Evolutionary conservation across 1,140 invertebrate species (phyloP), one percentile per base, ranked within the genome.

Genomic region (Dryas iulia): DNA sequence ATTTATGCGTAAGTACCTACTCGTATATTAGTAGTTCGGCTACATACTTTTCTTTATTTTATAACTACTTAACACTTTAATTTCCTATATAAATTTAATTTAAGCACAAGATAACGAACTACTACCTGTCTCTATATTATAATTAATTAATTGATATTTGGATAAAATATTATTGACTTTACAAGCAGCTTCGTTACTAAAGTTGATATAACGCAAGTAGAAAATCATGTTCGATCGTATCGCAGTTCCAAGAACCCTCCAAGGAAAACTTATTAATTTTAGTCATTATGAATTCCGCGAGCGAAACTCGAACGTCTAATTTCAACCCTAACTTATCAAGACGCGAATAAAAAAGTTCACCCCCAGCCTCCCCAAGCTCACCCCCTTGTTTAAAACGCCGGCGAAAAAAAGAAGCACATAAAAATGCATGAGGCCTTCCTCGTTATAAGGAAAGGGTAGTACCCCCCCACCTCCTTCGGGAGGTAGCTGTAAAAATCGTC

Each of bases 381-480:
- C 90, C 89, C 87, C 87, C 92, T 91, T 92, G 91, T 92, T 91
- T 92, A 92, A 92, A 92, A 92, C 86, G 89, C 91, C 85, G 89
- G 81, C 89, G 89, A 92, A 92, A 92, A 47, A 92, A 92, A 92
- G 92, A 91, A 92, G 92, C 89, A 92, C 92, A 92, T 92, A 92
- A 92, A 92, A 92, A 92, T 92, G 92, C 92, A 92, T 92, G 92
- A 92, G 92, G 91, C 91, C 90, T 91, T 91, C 90, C 90, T 91
- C 91, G 88, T 91, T 91, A 90, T 88, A 92, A 91, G 90, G 89
- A 92, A 92, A 92, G 92, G 92, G 92, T 92, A 92, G 88, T 82
- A 76, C 72, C 81, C 84, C 85, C 83, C 79, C 67, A 67, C 73
- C 81, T 86, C 79, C 78, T 75, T 76, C 65, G 84, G 89, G 87